These are phyloP conservation scores for Vulpes lagopus DNA, from an alignment of 2,113 vertebrate genomes.

Conservation along the genomic window DNA sequence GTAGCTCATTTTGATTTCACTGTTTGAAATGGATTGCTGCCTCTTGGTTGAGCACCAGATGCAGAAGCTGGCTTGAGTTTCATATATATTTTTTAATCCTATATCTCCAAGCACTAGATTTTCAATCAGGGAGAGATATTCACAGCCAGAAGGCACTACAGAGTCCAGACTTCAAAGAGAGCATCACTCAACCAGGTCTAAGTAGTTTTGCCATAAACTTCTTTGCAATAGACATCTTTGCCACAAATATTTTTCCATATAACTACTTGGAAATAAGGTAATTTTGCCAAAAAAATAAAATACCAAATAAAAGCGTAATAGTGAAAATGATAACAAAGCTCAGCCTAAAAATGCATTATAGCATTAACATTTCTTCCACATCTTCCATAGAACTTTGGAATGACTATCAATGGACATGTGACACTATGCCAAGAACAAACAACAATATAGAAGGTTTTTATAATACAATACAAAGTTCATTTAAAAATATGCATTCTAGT, in stretches of 20 bases:
- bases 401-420: not conserved
- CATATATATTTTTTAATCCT: not conserved
- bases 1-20: not conserved
- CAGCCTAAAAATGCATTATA: not conserved
- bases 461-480: not conserved
- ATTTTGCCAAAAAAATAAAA: not conserved
- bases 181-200: not conserved
- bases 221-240: not conserved
- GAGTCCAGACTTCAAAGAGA: not conserved
- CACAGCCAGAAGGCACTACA: not conserved
- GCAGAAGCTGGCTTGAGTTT: constrained; percentile 29
- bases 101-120: not conserved
- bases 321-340: not conserved
- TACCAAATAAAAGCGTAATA: not conserved
- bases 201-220: not conserved
- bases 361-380: not conserved
- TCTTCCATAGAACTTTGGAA: not conserved
- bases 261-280: not conserved
- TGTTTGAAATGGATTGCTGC: not conserved
- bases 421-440: not conserved
- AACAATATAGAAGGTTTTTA: not conserved
- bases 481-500: not conserved
- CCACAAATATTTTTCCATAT: not conserved
- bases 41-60: constrained; percentile 35
- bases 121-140: not conserved